Evolutionary conservation across 2,888 invertebrate genomes (phyloP).

Genomic region (Macrosoma leucophasiata): DNA sequence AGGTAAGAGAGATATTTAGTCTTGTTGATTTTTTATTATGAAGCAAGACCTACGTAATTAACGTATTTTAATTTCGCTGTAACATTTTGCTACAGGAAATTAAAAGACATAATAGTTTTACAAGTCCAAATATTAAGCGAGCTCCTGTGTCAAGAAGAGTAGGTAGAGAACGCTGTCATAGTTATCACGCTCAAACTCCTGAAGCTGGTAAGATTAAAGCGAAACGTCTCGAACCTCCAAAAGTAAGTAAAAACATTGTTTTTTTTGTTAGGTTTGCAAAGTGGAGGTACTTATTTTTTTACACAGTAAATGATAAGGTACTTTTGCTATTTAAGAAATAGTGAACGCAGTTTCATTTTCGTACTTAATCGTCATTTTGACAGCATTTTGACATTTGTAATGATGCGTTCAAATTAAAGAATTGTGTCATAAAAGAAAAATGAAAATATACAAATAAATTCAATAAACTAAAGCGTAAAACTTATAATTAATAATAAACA

Average conservation of each 20-base stretch:
- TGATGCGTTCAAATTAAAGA: slow-evolving; percentile 48
- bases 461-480: slow-evolving; percentile 9
- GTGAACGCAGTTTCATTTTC: slow-evolving; percentile 32
- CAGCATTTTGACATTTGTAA: slow-evolving; percentile 30
- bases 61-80: too few species aligned
- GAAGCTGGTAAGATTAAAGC: slow-evolving; percentile 29
- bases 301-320: background rate
- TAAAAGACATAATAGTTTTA: slow-evolving; percentile 57
- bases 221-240: slow-evolving; percentile 34
- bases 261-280: too few species aligned
- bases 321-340: background rate
- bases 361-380: slow-evolving; percentile 10
- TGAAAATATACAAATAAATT: slow-evolving; percentile 23
- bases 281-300: too few species aligned
- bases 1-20: too few species aligned
- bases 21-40: too few species aligned
- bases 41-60: too few species aligned
- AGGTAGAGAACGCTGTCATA: slow-evolving; percentile 60
- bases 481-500: slow-evolving; percentile 7
- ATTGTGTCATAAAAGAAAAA: slow-evolving; percentile 29
- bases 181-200: slow-evolving; percentile 46
- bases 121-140: slow-evolving; percentile 44
- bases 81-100: slow-evolving; percentile 38
- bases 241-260: slow-evolving; percentile 32
- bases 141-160: slow-evolving; percentile 42